Base-by-base conservation (phyloP, 2,113 vertebrate genomes). In the Alexandromys fortis region DNA sequence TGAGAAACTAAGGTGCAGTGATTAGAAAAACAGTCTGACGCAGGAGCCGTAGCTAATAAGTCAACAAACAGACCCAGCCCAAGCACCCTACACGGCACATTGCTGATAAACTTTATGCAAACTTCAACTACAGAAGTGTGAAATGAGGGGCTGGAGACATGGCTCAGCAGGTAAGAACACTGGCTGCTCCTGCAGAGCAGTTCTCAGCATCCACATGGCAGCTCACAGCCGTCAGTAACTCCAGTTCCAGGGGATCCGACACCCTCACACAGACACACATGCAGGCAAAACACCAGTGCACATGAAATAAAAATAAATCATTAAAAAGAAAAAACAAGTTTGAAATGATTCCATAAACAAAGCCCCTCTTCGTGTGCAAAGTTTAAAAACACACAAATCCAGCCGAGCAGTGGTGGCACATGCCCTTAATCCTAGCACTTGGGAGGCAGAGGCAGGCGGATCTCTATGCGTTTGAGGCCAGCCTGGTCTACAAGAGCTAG, bases 321-420 rank as follows among this genome's bases (percentile, higher is more conserved):
- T 70, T 67, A 30, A 16, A 72, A 72, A n/a, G 22, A 72, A 72
- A n/a, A 72, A 7, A n/a, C 68, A 92, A 86, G 65, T 70, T 73
- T 95, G 73, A 95, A 96, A 76, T 70, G 17, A 52, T 75, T 3
- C 75, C 55, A 86, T 65, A 94, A 75, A 76, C 63, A 78, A 86
- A 91, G 24, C n/a, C n/a, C n/a, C n/a, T n/a, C 47, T 90, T 76
- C 82, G 22, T 17, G 16, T 42, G 70, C 38, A 85, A 87, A 94
- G 8, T 92, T 28, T 89, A 24, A 94, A 96, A 61, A 58, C 55
- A 58, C 16, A 58, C 17, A 58, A 58, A 58, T 58, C 55, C 4
- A 17, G 17, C 55, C 5, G 1, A 19, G 55, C 0, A 5, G 55
- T 58, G 55, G 55, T 58, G 17, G 19, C 19, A 7, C 55, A 58